Base-by-base conservation (phyloP, 2,797 vertebrate species). In the Artibeus lituratus region DNA sequence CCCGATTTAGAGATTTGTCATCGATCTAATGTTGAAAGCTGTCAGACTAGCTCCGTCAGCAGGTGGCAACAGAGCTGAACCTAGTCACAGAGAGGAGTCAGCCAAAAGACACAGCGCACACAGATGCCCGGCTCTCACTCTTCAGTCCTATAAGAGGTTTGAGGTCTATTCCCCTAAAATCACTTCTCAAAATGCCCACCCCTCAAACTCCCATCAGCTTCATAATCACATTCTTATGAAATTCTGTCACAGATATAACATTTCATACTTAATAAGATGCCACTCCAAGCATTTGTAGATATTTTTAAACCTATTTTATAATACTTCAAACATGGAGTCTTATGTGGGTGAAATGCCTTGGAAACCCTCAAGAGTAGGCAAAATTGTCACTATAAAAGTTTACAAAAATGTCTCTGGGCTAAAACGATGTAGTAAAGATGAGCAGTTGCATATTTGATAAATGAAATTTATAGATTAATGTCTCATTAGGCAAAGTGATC, bases 401-500 rank as follows among this genome's bases (percentile, higher is more conserved):
- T 65, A 69, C 22, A 70, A 80, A 95, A 94, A 85, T 85, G 35
- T 15, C 49, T 85, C 67, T 35, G 22, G 74, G 37, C 47, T 81
- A 78, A 69, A 9, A 42, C 15, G 81, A 3, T 77, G 59, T 51
- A 87, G 53, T 49, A 82, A 8, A 90, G 26, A 73, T 65, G 51
- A 89, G 69, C 83, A 95, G 35, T 15, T 87, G 22, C 51, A 55
- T 37, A 91, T 80, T 84, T 93, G 80, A 87, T 81, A 91, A 91
- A 73, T 81, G 65, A 89, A 83, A 10, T 55, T 90, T 91, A 87
- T 84, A 94, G 57, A 91, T 74, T 37, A 94, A 62, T 85, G 29
- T 83, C 55, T 88, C 44, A 94, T 94, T 92, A 95, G 21, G 65
- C 24, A 96, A 87, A 95, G 65, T 88, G 67, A 86, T 95, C 87